These are phyloP conservation scores for Diplodus sargus DNA, from an alignment of 2,797 vertebrate genomes.

Conservation along the genomic window DNA sequence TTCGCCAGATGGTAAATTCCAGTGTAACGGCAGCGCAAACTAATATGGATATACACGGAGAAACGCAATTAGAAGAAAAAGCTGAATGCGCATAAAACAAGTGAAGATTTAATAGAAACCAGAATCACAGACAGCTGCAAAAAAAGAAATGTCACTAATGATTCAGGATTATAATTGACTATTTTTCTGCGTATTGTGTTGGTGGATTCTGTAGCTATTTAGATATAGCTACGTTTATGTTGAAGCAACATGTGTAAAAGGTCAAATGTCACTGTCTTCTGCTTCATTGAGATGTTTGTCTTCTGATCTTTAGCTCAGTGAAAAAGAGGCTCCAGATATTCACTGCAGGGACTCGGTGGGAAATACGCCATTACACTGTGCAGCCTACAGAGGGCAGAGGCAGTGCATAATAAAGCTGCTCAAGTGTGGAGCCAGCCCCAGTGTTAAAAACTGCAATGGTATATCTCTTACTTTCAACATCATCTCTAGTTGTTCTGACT, in stretches of 20 bases:
- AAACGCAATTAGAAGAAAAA: no score
- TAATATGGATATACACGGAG: no score
- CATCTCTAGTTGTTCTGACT: not conserved
- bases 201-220: not conserved
- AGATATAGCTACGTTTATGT: not conserved
- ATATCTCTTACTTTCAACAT: slow-evolving; percentile 36
- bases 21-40: no score
- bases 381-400: slow-evolving; percentile 92
- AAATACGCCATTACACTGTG: slow-evolving; percentile 93
- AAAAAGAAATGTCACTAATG: not conserved
- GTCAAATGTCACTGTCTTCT: not conserved
- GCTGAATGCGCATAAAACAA: no score
- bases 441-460: slow-evolving; percentile 90
- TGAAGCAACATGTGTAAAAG: not conserved
- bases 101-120: no score
- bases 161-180: not conserved
- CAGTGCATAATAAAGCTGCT: slow-evolving; percentile 91
- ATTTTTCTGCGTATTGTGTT: not conserved
- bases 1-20: no score
- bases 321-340: slow-evolving; percentile 85
- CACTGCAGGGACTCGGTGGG: slow-evolving; percentile 92
- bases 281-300: not conserved
- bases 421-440: slow-evolving; percentile 87
- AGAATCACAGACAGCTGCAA: not conserved
- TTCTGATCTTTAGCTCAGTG: slow-evolving; percentile 83